A percentile compares a stretch with the other conserved stretches of the same genome.
Conservation (phyloP, 1,140 invertebrate species). For the Polypedilum pembai region DNA sequence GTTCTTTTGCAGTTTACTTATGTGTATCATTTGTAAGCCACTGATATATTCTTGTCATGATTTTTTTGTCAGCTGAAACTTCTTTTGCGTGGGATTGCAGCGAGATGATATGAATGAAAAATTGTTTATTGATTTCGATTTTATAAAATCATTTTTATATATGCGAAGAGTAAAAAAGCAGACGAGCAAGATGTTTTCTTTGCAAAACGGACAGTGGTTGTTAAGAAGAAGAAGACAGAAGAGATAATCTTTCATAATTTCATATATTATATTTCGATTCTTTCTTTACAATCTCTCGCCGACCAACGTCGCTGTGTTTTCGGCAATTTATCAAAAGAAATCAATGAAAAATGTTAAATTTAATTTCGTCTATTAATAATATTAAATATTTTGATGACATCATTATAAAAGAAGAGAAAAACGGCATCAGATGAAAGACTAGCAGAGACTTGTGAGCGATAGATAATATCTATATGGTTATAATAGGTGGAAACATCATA, state of each 20-base stretch:
- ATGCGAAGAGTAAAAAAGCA: too few relatives aligned
- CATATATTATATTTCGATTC: too few relatives aligned
- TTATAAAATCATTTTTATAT: too few relatives aligned
- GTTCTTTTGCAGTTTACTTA: neutral
- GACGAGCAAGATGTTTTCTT: too few relatives aligned
- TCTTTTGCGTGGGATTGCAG: too few relatives aligned
- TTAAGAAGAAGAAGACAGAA: too few relatives aligned
- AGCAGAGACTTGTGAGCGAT: neutral
- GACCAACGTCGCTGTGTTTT: neutral
- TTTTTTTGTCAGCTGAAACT: neutral
- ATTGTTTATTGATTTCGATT: too few relatives aligned
- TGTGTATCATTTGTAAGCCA: neutral
- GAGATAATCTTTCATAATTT: too few relatives aligned
- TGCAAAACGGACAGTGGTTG: too few relatives aligned
- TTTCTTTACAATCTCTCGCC: neutral
- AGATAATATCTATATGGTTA: neutral
- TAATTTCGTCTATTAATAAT: constrained; percentile 21
- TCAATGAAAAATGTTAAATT: neutral
- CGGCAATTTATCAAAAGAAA: constrained; percentile 3
- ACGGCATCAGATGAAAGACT: neutral
- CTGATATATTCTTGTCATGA: constrained; percentile 12
- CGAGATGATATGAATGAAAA: too few relatives aligned
- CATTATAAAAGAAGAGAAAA: constrained; percentile 3
- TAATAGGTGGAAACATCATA: constrained; percentile 26
- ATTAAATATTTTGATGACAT: constrained; percentile 28